These are phyloP conservation scores for Carlito syrichta DNA, from an alignment of 2,113 vertebrate genomes.

Conservation along the genomic window DNA sequence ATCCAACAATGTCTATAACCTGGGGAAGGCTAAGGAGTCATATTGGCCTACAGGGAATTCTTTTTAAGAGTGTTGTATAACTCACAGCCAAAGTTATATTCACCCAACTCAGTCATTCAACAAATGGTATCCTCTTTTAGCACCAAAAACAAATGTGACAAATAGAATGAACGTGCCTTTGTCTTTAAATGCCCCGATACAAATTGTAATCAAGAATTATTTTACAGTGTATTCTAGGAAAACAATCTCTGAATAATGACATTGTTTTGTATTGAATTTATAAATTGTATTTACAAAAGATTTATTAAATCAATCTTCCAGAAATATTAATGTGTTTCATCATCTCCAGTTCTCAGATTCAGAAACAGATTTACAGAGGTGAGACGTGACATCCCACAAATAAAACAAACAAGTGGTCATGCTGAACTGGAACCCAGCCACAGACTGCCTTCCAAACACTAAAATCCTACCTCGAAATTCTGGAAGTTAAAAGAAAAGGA, in stretches of 20 bases:
- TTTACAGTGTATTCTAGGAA: background rate
- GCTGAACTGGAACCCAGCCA: background rate
- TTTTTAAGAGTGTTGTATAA: fast-evolving
- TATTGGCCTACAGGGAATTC: fast-evolving
- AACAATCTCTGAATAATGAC: background rate
- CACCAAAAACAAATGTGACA: background rate
- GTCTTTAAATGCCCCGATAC: background rate
- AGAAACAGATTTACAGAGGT: background rate
- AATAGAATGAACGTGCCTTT: background rate
- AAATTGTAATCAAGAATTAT: background rate
- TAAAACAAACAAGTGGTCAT: background rate
- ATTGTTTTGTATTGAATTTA: background rate
- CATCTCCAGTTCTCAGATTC: background rate
- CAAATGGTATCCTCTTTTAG: background rate
- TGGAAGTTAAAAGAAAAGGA: background rate
- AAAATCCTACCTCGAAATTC: background rate
- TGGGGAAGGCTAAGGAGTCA: background rate
- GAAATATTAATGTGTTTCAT: background rate
- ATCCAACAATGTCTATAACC: background rate
- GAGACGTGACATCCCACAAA: background rate
- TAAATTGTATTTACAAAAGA: background rate
- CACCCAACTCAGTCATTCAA: background rate
- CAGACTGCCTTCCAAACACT: background rate
- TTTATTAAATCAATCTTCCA: background rate
- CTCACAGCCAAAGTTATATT: background rate